A percentile compares a stretch with the other conserved stretches of the same genome.
Evolutionary conservation across 2,888 invertebrate genomes (phyloP).

Genomic region (Teleogryllus oceanicus): DNA sequence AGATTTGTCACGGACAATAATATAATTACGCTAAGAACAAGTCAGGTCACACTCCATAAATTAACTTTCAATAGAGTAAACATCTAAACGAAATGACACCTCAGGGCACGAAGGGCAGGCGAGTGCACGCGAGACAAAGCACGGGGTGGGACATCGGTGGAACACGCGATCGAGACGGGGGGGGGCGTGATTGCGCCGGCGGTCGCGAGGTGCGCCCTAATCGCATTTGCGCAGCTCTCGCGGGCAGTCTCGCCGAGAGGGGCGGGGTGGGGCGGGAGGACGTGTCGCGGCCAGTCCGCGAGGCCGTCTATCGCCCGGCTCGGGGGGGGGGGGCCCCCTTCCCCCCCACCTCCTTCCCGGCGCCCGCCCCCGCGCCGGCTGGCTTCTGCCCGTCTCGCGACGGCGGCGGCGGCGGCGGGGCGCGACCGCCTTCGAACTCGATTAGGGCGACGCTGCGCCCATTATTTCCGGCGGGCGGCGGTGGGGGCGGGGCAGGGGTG

Average conservation of each 20-base stretch:
- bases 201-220: background rate
- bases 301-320: background rate
- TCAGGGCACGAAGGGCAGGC: too few relatives aligned
- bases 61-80: too few relatives aligned
- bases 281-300: constrained; percentile 9
- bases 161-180: background rate
- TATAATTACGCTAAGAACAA: too few relatives aligned
- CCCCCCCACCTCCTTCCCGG: background rate
- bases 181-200: background rate
- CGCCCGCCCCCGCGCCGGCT: background rate
- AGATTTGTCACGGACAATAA: too few relatives aligned
- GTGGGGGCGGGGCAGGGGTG: background rate
- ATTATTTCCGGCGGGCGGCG: background rate
- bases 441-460: constrained; percentile 6
- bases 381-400: background rate
- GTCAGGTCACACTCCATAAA: too few relatives aligned
- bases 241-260: background rate
- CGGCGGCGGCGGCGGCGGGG: background rate
- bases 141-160: too few relatives aligned
- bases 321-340: too few relatives aligned
- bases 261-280: background rate
- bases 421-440: constrained; percentile 10
- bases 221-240: background rate
- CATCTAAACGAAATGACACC: too few relatives aligned
- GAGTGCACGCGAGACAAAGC: too few relatives aligned